Conservation (phyloP, 2,888 invertebrate genomes). For the Orgyia antiqua region DNA sequence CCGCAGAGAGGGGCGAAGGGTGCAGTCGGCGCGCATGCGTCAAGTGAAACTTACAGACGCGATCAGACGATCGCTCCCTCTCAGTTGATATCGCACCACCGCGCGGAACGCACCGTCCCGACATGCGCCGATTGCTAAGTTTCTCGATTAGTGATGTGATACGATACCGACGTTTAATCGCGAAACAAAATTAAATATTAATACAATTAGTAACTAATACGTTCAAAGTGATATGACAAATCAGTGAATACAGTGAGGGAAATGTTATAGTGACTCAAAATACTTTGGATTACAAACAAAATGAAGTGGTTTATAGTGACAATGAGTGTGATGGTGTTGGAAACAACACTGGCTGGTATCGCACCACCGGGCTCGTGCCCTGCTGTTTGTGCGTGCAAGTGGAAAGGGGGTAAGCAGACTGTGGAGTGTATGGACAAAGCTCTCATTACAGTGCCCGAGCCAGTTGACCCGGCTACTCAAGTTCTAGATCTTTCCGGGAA, state of each 20-base stretch:
- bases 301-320: conserved; percentile 71
- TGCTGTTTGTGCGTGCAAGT: conserved; percentile 91
- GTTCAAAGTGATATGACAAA: conserved; percentile 24
- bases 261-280: conserved; percentile 51
- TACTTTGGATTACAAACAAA: conserved; percentile 50
- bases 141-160: conserved; percentile 77
- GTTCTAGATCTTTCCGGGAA: conserved; percentile 94
- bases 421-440: conserved; percentile 92
- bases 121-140: conserved; percentile 80
- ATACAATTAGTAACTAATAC: conserved; percentile 36
- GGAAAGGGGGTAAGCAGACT: conserved; percentile 96
- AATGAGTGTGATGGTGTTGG: conserved; percentile 64
- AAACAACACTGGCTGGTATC: conserved; percentile 58
- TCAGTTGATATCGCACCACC: conserved; percentile 67
- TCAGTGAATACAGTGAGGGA: conserved; percentile 35
- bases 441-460: conserved; percentile 90
- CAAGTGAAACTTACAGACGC: conserved; percentile 56
- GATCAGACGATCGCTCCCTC: conserved; percentile 66
- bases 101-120: conserved; percentile 69
- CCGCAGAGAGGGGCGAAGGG: conserved; percentile 76
- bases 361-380: conserved; percentile 82
- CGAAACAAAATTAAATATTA: conserved; percentile 37
- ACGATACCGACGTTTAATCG: conserved; percentile 58
- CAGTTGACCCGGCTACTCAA: conserved; percentile 92
- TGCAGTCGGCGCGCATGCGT: conserved; percentile 69